Base-by-base conservation (phyloP, 2,113 vertebrate genomes). In the Ranitomeya variabilis region DNA sequence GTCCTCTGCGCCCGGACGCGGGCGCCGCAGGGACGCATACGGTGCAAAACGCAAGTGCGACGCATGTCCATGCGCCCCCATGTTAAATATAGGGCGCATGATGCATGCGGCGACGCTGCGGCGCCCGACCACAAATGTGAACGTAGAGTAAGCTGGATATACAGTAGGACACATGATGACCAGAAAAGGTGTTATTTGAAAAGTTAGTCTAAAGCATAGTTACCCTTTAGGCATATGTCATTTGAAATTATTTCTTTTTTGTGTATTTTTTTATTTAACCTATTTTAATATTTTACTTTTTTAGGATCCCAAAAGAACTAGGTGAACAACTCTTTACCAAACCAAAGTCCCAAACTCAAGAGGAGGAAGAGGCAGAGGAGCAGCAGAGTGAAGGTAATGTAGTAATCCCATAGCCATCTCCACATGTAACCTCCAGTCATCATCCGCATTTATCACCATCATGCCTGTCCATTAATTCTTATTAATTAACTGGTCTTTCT, bases 271-370 rank as follows among this genome's bases (percentile, higher is more conserved):
- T 45, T 45, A 45, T 45, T 45, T 57, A 57, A 57, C 55, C 55
- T 0, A 57, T 57, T 57, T 79, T 7, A 10, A 21, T 4, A 77
- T 31, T 31, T 91, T 90, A 79, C 37, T 92, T 90, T 87, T 86
- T 80, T 91, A 99, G 98, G 90, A 98, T 99, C 92, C 96, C 97
- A 2, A 99, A 97, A 91, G 93, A 94, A 18, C 94, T 99, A 78
- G 96, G 92, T 90, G 95, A 97, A 90, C 95, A 94, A 93, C 90
- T 96, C 66, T 94, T 97, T 91, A 91, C 92, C 87, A 95, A 96
- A 93, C 90, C 92, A 16, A 91, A 91, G 88, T 89, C 92, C 95
- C 91, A 52, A 76, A 76, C 4, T 85, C 92, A 92, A 91, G 92
- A 89, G 91, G 90, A 55, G 87, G 90, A 91, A 60, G 90, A 89